Base-by-base conservation (phyloP, 2,797 vertebrate species). In the Liparis tanakae region DNA sequence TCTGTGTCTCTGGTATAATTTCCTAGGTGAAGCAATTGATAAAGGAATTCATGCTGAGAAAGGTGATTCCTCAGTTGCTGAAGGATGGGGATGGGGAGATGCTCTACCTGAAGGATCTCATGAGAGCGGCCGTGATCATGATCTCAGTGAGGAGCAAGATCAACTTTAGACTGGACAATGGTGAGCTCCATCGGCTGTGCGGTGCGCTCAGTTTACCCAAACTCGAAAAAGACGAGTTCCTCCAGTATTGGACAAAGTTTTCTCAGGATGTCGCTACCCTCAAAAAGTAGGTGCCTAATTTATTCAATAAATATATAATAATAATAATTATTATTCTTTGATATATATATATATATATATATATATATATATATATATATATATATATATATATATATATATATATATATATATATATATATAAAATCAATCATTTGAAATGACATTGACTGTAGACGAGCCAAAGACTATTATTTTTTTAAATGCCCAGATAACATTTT, bases 51-150 rank as follows among this genome's bases (percentile, higher is more conserved):
- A 72, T 96, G 82, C 63, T 18, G 14, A 48, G 59, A 34, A 54
- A 60, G 0, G 64, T 93, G 56, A 54, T 0, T 4, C 93, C 92
- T 6, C 89, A 94, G 72, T 9, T 93, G 54, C 17, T 41, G 0
- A 80, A 72, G 2, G 78, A 89, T 0, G 5, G 17, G 0, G 17
- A 74, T 0, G 58, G 56, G 1, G 58, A 68, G 6, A 44, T 46
- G 0, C 0, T 0, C 0, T 86, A 90, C 0, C 71, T 94, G 33
- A 3, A 72, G 34, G 95, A 93, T 1, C 90, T 74, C 3, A 17
- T 97, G 55, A 88, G 80, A 10, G 86, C 95, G 18, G 97, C 95
- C 4, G 62, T 97, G 30, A 81, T 96, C 37, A 70, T 92, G 73
- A 78, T 97, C 0, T 0, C 1, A 0, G 41, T 94, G 0, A 68